phyloP scores from a whole-genome alignment of 2,888 invertebrate genomes.

The Lomographa bimaculata region DNA sequence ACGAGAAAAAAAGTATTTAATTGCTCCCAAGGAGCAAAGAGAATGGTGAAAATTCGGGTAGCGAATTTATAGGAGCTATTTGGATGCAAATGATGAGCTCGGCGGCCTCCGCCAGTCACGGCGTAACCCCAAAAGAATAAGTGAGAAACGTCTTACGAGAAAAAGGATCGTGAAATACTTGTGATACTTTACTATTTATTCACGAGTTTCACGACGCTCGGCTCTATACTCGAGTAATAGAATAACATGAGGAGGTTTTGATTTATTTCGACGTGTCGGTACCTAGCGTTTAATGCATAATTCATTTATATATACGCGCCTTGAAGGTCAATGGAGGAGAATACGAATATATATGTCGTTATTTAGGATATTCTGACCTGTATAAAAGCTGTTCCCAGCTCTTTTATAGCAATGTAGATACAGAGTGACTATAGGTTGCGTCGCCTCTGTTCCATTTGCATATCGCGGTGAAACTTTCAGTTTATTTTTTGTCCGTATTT shows the following conservation, averaged over 20 bases:
- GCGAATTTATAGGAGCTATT: constrained; percentile 82
- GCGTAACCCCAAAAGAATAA: constrained; percentile 77
- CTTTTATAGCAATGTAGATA: constrained; percentile 21
- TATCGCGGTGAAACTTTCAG: constrained; percentile 17
- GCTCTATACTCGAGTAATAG: constrained; percentile 47
- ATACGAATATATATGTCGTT: constrained; percentile 16
- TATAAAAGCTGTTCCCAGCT: constrained; percentile 18
- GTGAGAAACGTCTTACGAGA: constrained; percentile 75
- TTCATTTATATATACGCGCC: constrained; percentile 22
- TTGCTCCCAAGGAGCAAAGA: constrained; percentile 77
- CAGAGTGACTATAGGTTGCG: constrained; percentile 22
- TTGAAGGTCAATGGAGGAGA: constrained; percentile 22
- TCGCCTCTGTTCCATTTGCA: constrained; percentile 22
- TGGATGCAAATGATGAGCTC: constrained; percentile 82
- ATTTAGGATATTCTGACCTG: too few relatives aligned
- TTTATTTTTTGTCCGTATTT: constrained; percentile 7
- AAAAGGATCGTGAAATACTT: constrained; percentile 61
- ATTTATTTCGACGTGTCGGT: constrained; percentile 31
- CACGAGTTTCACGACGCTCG: constrained; percentile 39
- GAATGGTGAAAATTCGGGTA: constrained; percentile 80
- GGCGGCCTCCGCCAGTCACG: constrained; percentile 64
- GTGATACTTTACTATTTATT: constrained; percentile 69
- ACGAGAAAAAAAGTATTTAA: constrained; percentile 78
- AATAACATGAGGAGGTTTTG: constrained; percentile 39
- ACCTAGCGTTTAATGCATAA: constrained; percentile 25